phyloP scores from a whole-genome alignment of 2,888 invertebrate species.

The Eilema caniola region DNA sequence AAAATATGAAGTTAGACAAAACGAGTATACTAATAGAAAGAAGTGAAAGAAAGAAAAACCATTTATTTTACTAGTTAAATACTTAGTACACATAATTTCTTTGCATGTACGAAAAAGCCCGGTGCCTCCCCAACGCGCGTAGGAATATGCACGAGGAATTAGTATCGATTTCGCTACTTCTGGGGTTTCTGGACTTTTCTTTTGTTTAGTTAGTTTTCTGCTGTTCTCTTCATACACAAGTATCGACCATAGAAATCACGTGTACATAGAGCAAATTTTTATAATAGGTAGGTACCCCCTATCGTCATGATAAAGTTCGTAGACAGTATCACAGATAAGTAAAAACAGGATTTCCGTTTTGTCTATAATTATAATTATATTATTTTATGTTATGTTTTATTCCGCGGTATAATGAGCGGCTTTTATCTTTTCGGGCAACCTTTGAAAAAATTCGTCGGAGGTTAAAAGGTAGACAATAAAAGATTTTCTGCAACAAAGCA shows the following conservation, averaged over 20 bases:
- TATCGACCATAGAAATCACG: background rate
- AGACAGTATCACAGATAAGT: conserved; percentile 1
- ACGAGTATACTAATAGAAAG: too few species aligned
- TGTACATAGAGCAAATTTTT: background rate
- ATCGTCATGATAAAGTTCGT: background rate
- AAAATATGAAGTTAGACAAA: too few species aligned
- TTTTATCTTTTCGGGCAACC: background rate
- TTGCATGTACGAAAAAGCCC: background rate
- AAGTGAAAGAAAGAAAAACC: too few species aligned
- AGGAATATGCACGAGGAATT: background rate
- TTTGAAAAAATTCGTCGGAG: background rate
- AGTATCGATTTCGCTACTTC: background rate
- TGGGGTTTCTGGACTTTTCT: background rate
- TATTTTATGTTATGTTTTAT: background rate
- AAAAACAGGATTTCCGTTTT: background rate
- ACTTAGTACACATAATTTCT: too few species aligned
- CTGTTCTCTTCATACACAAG: background rate
- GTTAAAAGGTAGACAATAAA: background rate
- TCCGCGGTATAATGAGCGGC: background rate
- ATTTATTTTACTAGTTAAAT: too few species aligned
- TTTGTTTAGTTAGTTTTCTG: background rate
- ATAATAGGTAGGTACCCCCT: background rate
- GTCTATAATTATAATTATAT: background rate
- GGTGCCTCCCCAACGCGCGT: background rate
- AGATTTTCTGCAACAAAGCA: too few species aligned